Evolutionary conservation across 2,797 vertebrate genomes (phyloP).

Genomic region (Hoplostethus atlanticus): DNA sequence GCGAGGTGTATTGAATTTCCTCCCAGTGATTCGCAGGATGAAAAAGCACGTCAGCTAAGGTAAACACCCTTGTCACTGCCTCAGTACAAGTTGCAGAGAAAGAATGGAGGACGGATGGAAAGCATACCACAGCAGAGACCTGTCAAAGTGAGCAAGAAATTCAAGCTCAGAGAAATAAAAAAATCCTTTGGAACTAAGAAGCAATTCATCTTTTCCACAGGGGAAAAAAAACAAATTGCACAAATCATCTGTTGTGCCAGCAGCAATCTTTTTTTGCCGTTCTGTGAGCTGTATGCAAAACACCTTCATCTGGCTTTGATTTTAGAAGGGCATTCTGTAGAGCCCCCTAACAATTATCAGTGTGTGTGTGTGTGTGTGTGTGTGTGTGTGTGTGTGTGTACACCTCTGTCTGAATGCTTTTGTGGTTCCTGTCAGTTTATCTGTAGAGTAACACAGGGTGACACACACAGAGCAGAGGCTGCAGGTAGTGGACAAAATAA

Average conservation of each 20-base stretch:
- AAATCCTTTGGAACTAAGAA: conserved; percentile 21
- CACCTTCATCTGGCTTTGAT: conserved; percentile 65
- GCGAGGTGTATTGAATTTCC: conserved; percentile 37
- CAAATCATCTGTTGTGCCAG: conserved; percentile 55
- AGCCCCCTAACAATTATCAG: conserved; percentile 51
- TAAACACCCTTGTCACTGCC: conserved; percentile 45
- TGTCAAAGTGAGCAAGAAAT: conserved; percentile 53
- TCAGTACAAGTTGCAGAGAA: conserved; percentile 31
- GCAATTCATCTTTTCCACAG: conserved; percentile 48
- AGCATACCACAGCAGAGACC: conserved; percentile 39
- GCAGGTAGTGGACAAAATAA: conserved; percentile 11
- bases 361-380: conserved; percentile 22
- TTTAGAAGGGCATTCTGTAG: conserved; percentile 51
- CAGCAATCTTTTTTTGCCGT: conserved; percentile 39
- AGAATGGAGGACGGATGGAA: conserved; percentile 27
- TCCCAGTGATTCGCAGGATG: conserved; percentile 32
- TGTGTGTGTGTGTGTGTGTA: conserved; percentile 7
- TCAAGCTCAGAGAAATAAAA: conserved; percentile 41
- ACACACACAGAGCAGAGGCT: conserved; percentile 14
- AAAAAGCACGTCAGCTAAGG: conserved; percentile 16
- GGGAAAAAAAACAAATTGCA: conserved; percentile 54
- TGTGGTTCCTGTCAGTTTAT: conserved; percentile 35
- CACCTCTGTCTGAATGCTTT: conserved; percentile 45
- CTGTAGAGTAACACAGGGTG: conserved; percentile 21
- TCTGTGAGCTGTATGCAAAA: conserved; percentile 50